phyloP scores from a whole-genome alignment of 2,113 vertebrate species.

The Galemys pyrenaicus region DNA sequence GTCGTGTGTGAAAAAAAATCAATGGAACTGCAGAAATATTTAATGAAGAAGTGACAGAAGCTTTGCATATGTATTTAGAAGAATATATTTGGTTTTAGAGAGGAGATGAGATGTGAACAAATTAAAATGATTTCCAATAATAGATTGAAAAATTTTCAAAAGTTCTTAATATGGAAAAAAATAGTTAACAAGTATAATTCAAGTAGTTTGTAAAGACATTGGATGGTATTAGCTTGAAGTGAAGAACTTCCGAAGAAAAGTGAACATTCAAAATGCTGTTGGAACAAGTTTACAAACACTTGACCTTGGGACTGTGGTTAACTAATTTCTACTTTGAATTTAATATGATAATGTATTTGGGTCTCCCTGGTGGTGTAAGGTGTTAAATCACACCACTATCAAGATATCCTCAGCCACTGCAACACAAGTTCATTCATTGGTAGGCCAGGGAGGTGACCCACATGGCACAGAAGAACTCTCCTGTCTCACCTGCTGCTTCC shows the following conservation, averaged over 20 bases:
- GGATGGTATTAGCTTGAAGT: not conserved
- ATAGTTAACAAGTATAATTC: not conserved
- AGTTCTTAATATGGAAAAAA: not conserved
- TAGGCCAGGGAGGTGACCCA: no score
- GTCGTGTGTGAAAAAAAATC: conserved; percentile 25
- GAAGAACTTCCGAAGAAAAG: not conserved
- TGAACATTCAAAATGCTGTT: not conserved
- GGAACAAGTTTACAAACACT: not conserved
- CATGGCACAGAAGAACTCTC: no score
- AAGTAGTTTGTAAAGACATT: not conserved
- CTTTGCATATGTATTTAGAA: not conserved
- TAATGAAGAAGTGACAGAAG: not conserved
- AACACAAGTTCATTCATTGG: no score
- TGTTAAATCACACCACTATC: no score
- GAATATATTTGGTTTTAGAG: not conserved
- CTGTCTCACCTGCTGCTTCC: no score
- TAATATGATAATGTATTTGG: no score
- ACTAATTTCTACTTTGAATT: not conserved
- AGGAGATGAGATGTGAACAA: not conserved
- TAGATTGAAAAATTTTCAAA: not conserved
- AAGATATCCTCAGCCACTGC: no score
- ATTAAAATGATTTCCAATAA: not conserved
- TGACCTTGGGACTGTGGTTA: not conserved
- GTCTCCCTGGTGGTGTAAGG: no score
- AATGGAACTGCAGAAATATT: not conserved